These are phyloP conservation scores for Luidia sarsii DNA, from an alignment of 53 echinoderm and acorn worm genomes.

Conservation along the genomic window DNA sequence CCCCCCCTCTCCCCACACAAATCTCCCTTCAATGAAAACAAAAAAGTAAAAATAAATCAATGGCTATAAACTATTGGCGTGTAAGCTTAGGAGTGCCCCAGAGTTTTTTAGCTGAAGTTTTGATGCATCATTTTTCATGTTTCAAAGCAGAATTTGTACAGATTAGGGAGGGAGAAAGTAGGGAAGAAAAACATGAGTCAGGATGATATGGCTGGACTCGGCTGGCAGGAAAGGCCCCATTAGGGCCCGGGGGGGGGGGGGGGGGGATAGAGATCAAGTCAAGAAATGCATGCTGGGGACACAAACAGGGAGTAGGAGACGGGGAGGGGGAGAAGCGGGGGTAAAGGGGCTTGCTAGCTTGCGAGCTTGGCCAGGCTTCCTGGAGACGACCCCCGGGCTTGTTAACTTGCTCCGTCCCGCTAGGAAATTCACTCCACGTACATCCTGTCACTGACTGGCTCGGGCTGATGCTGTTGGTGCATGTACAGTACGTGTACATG, in stretches of 20 bases:
- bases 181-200: constrained; percentile 41
- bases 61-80: too few species aligned
- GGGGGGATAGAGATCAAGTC: constrained; percentile 60
- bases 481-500: too few species aligned
- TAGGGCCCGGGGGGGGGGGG: constrained; percentile 36
- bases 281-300: constrained; percentile 24
- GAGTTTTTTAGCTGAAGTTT: too few species aligned
- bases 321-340: too few species aligned
- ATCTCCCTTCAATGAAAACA: too few species aligned
- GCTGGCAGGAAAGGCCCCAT: constrained; percentile 53
- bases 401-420: constrained; percentile 36
- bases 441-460: constrained; percentile 46
- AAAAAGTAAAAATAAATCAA: too few species aligned
- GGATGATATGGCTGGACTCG: constrained; percentile 51
- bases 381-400: constrained; percentile 38
- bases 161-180: not conserved
- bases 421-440: constrained; percentile 61
- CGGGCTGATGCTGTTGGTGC: not conserved
- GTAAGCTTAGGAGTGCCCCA: too few species aligned
- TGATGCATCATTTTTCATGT: too few species aligned
- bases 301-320: constrained; percentile 18
- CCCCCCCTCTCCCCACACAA: not conserved
- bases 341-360: too few species aligned
- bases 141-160: constrained; percentile 13
- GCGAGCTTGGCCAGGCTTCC: too few species aligned